phyloP scores from a whole-genome alignment of 1,140 invertebrate genomes.

The Drosophila arizonae region DNA sequence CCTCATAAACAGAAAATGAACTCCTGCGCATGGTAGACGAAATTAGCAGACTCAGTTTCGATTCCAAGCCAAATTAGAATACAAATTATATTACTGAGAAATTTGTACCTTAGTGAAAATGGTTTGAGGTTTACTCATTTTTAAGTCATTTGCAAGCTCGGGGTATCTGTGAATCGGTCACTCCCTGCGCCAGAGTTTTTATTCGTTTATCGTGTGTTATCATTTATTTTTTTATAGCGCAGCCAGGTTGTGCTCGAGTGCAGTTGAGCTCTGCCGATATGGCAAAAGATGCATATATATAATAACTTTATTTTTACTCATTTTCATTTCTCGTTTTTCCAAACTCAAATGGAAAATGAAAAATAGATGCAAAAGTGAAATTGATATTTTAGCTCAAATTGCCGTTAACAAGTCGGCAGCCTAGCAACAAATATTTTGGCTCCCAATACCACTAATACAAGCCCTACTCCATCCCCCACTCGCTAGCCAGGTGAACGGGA shows the following conservation, averaged over 20 bases:
- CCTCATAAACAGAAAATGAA: no score
- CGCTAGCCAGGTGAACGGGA: constrained; percentile 67
- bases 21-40: no score
- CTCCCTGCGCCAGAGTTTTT: no score
- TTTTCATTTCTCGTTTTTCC: constrained; percentile 1
- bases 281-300: constrained; percentile 8
- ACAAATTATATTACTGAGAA: no score
- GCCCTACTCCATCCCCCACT: neutral
- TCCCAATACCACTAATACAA: neutral
- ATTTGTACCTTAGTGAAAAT: no score
- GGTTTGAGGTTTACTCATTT: no score
- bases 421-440: constrained; percentile 68
- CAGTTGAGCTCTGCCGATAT: constrained; percentile 23
- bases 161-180: no score
- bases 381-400: constrained; percentile 75
- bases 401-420: constrained; percentile 66
- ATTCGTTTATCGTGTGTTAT: constrained; percentile 54
- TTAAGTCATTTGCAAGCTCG: no score
- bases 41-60: no score
- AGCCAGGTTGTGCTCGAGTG: constrained; percentile 31
- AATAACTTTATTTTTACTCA: constrained; percentile 3
- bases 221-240: constrained; percentile 37
- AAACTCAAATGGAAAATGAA: neutral
- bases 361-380: constrained; percentile 60
- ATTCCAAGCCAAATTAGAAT: no score